phyloP scores from a whole-genome alignment of 2,888 invertebrate species.

The Meta bourneti region DNA sequence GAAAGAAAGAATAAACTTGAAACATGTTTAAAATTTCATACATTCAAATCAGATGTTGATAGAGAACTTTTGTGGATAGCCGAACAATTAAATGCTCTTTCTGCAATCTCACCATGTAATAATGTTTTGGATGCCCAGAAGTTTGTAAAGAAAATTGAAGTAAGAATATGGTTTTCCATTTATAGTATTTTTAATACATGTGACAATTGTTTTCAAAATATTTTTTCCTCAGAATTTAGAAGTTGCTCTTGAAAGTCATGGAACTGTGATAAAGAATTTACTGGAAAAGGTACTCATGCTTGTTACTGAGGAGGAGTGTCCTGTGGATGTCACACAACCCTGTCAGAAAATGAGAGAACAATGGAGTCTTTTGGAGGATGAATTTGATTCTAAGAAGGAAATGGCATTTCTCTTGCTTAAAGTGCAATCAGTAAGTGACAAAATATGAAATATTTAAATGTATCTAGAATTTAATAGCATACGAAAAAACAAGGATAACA shows the following conservation, averaged over 20 bases:
- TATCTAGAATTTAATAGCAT: too few species aligned
- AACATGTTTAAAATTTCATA: slow-evolving; percentile 91
- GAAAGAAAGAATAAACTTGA: slow-evolving; percentile 88
- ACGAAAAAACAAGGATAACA: too few species aligned
- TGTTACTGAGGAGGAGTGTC: slow-evolving; percentile 89
- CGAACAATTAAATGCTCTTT: slow-evolving; percentile 91
- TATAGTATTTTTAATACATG: too few species aligned
- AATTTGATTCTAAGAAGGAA: slow-evolving; percentile 87
- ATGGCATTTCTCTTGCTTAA: slow-evolving; percentile 91
- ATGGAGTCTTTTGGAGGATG: slow-evolving; percentile 88
- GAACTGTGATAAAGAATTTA: slow-evolving; percentile 90
- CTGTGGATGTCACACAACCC: slow-evolving; percentile 86
- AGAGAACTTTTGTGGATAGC: slow-evolving; percentile 97
- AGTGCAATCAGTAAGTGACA: slow-evolving; percentile 86
- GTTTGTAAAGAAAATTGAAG: slow-evolving; percentile 93
- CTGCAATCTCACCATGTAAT: slow-evolving; percentile 86
- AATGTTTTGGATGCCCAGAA: slow-evolving; percentile 96
- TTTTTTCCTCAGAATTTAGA: slow-evolving; percentile 87
- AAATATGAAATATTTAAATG: background rate
- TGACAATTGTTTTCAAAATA: too few species aligned
- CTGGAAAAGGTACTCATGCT: slow-evolving; percentile 88
- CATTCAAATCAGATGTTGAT: slow-evolving; percentile 95
- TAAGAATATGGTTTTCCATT: slow-evolving; percentile 5
- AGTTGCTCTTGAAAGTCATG: slow-evolving; percentile 92
- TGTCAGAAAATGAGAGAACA: slow-evolving; percentile 87